Evolutionary conservation across 1,140 invertebrate genomes (phyloP), one percentile per base, ranked within the genome.

Genomic region (Bombyx mandarina): DNA sequence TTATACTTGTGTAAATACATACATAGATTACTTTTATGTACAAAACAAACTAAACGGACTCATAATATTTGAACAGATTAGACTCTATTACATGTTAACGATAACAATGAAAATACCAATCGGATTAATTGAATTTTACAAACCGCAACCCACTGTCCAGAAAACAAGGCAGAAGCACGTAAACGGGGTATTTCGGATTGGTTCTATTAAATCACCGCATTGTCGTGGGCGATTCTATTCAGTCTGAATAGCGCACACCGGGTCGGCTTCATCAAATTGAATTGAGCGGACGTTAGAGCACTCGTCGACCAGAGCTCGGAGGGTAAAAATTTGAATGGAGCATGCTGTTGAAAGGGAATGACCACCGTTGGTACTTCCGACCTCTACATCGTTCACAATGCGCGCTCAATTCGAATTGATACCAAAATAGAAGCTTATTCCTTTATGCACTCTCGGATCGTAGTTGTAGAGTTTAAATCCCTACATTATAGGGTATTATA

Each of bases 301-400:
- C 79, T 82, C 79, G 77, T 79, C 69, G 75, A 78, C 71, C 75
- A 69, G 75, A 63, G 71, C 71, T 67, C 62, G 63, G 69, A 70
- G 83, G 82, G 79, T 78, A 87, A 87, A 87, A 87, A 87, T 87
- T 85, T 87, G 80, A 87, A 87, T 87, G 79, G 81, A 78, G 77
- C 78, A 79, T 79, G 71, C 67, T 66, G 65, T 65, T 75, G 77
- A 73, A 81, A 81, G 77, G 69, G 74, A 65, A 69, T 59, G 67
- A 60, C 66, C 76, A 66, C 71, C 69, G 75, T 71, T 72, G 68
- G 46, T 56, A 71, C 81, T 84, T 79, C 79, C 80, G 75, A 76
- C 71, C 75, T 75, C 76, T 78, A 72, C 76, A 54, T 52, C 67
- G 67, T 65, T 73, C 74, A 87, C 82, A 85, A 85, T 86, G 70